These are phyloP conservation scores for Bubo bubo DNA, from an alignment of 2,113 vertebrate genomes.

Conservation along the genomic window DNA sequence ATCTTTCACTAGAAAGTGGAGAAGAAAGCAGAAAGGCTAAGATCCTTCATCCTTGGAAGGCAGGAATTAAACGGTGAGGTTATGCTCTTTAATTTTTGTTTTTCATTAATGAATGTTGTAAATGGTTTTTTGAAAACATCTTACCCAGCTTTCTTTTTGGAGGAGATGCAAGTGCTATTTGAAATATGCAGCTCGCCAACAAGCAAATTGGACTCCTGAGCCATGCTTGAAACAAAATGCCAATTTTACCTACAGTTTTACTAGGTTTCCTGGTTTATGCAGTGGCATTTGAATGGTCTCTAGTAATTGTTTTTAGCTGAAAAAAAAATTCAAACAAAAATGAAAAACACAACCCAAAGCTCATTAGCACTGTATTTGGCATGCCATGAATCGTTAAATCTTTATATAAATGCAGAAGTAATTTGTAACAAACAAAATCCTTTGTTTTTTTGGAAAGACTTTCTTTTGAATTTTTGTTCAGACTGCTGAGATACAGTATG, in stretches of 20 bases:
- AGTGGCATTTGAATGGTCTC: slow-evolving; percentile 27
- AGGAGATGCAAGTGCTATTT: neutral
- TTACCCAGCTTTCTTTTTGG: slow-evolving; percentile 13
- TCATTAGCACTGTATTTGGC: slow-evolving; percentile 50
- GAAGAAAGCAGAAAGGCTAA: neutral
- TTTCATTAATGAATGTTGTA: neutral
- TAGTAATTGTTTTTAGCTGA: slow-evolving; percentile 46
- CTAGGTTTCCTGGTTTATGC: slow-evolving; percentile 58
- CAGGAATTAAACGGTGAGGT: neutral
- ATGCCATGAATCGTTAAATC: slow-evolving; percentile 49
- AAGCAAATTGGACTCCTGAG: slow-evolving; percentile 30
- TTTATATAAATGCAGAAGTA: slow-evolving; percentile 54
- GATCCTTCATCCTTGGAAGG: neutral
- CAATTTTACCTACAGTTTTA: slow-evolving; percentile 64
- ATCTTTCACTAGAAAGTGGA: neutral
- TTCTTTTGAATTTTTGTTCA: neutral
- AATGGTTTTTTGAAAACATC: neutral
- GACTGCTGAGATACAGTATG: neutral
- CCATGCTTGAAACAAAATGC: slow-evolving; percentile 33
- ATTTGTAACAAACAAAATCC: slow-evolving; percentile 44
- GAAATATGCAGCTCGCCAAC: neutral
- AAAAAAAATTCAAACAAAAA: slow-evolving; percentile 27
- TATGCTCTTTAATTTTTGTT: neutral
- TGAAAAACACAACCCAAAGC: slow-evolving; percentile 37
- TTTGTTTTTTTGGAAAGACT: neutral